Conservation (phyloP, 2,797 vertebrate species). For the Helostoma temminkii region DNA sequence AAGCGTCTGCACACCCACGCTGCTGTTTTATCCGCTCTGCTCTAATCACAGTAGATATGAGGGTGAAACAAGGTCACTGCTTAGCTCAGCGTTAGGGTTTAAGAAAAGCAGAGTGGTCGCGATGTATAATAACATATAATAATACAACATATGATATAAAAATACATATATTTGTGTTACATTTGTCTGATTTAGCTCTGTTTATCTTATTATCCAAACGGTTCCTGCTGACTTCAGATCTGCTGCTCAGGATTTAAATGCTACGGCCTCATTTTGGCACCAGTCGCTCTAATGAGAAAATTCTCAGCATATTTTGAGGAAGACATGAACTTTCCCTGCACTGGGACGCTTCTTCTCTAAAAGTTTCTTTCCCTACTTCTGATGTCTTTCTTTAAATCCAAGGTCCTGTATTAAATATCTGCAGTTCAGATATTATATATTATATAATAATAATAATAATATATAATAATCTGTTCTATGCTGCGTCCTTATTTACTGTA, state of each 20-base stretch:
- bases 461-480: too few relatives aligned
- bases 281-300: constrained; percentile 62
- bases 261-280: neutral
- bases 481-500: too few relatives aligned
- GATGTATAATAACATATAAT: too few relatives aligned
- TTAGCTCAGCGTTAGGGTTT: neutral
- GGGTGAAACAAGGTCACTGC: neutral
- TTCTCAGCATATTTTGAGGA: constrained; percentile 45
- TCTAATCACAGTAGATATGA: neutral
- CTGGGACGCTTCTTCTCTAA: neutral
- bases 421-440: too few relatives aligned
- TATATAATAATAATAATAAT: too few relatives aligned
- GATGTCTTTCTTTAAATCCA: neutral
- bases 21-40: neutral
- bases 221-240: neutral
- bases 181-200: too few relatives aligned
- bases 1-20: neutral
- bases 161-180: too few relatives aligned
- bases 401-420: too few relatives aligned
- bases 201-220: too few relatives aligned
- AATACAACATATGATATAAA: too few relatives aligned
- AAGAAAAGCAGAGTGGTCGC: too few relatives aligned
- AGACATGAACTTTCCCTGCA: constrained; percentile 20
- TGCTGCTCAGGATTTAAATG: neutral
- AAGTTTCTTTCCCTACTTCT: neutral